Base-by-base conservation (phyloP, 2,797 vertebrate genomes). In the Okamejei kenojei region DNA sequence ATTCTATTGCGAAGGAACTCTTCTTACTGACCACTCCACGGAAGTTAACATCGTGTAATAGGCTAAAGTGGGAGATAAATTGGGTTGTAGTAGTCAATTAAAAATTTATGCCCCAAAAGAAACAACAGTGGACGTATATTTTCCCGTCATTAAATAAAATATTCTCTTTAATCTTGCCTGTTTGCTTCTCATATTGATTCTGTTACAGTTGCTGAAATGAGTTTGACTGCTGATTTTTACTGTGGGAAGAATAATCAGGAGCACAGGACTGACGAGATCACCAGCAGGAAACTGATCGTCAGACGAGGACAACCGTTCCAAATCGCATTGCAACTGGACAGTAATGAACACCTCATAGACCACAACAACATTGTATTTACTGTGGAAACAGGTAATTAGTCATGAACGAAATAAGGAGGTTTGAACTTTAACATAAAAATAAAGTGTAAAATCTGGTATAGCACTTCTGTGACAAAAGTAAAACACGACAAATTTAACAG, bases 271-370 rank as follows among this genome's bases (percentile, higher is more conserved):
- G 93, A 93, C 88, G 96, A 97, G 13, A 95, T 97, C 95, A 95
- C 95, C 21, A 0, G 8, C 23, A 93, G 94, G 0, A 68, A 93
- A 82, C 95, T 95, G 94, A 94, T 97, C 1, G 94, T 97, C 94
- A 95, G 97, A 93, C 95, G 98, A 73, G 98, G 97, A 73, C 96
- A 97, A 78, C 0, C 35, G 80, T 98, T 98, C 95, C 71, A 0
- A 0, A n/a, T 98, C 71, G 96, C 93, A 0, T 19, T 98, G 6
- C 93, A 94, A 13, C 94, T 97, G 79, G 95, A 74, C 0, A 88
- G 94, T 1, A 0, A 94, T 0, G 68, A 54, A 29, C 95, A 94
- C 88, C 93, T 95, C 38, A 11, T 71, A 0, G 54, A 93, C 2
- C 94, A 4, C 0, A 26, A 97, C 90, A 94, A 86, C 0, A 93